Conservation (phyloP, 2,797 vertebrate genomes). For the Sparidentex hasta region DNA sequence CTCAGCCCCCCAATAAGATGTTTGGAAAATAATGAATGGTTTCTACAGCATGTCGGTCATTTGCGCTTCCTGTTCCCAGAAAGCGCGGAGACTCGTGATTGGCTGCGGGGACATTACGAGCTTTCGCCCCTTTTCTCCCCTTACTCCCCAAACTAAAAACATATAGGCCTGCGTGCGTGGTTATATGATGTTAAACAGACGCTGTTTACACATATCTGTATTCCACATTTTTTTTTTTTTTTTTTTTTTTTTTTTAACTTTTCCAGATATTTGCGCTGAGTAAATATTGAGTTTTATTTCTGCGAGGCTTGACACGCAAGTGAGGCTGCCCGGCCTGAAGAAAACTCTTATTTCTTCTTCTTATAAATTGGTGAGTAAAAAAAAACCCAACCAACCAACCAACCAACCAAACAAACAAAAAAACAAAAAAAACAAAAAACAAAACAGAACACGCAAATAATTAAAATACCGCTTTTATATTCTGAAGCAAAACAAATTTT, state of each 20-base stretch:
- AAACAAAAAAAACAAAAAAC: too few relatives aligned
- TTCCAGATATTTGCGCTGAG: slow-evolving; percentile 19
- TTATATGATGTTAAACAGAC: slow-evolving; percentile 82
- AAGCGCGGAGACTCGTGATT: slow-evolving; percentile 69
- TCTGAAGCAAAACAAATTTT: not conserved
- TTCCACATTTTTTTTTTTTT: slow-evolving; percentile 22
- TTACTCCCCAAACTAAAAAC: slow-evolving; percentile 74
- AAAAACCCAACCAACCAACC: not conserved
- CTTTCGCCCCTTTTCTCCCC: slow-evolving; percentile 67
- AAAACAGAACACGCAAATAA: not conserved
- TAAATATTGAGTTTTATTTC: slow-evolving; percentile 55
- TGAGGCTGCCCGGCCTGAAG: not conserved
- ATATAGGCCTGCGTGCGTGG: slow-evolving; percentile 55
- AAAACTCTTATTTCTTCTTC: not conserved
- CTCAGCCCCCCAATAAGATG: slow-evolving; percentile 76
- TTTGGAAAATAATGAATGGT: slow-evolving; percentile 82
- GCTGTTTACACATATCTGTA: slow-evolving; percentile 71
- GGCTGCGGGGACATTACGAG: slow-evolving; percentile 78
- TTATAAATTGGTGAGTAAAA: not conserved
- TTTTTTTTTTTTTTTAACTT: too few relatives aligned
- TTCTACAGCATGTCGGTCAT: slow-evolving; percentile 77
- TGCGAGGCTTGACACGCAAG: slow-evolving; percentile 10
- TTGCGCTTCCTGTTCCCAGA: slow-evolving; percentile 83
- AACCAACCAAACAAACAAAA: too few relatives aligned
- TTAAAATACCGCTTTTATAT: not conserved